Evolutionary conservation across 2,888 invertebrate genomes (phyloP).

Genomic region (Cryptophagus acutangulus): DNA sequence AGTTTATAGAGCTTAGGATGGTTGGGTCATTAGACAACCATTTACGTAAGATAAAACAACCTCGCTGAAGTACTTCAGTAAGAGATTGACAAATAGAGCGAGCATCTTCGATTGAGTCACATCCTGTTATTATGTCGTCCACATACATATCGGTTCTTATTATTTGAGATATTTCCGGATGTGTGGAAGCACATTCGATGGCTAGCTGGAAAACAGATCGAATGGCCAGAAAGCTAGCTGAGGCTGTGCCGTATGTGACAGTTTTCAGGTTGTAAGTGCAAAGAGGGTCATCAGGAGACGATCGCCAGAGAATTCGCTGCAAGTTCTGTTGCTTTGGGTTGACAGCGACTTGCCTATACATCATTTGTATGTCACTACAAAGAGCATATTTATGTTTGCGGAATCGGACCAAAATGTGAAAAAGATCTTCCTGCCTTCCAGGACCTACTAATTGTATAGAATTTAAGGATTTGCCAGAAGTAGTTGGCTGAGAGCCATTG

Average conservation of each 20-base stretch:
- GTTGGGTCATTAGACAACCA: not conserved
- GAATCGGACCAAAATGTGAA: not conserved
- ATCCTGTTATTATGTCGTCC: not conserved
- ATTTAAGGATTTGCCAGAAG: not conserved
- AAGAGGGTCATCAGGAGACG: not conserved
- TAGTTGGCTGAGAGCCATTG: not conserved
- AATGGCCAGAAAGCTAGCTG: slow-evolving; percentile 2
- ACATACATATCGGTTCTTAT: slow-evolving; percentile 1
- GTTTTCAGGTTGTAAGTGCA: slow-evolving; percentile 9
- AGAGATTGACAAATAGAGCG: not conserved
- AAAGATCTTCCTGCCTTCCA: not conserved
- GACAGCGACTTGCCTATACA: slow-evolving; percentile 1
- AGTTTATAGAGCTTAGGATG: not conserved
- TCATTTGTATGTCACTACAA: slow-evolving; percentile 2
- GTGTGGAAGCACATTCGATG: not conserved
- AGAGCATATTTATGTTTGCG: slow-evolving; percentile 1
- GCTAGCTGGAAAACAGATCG: slow-evolving; percentile 3
- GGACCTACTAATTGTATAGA: not conserved
- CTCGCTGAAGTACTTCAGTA: not conserved
- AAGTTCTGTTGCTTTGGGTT: not conserved
- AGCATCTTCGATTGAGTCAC: slow-evolving; percentile 1
- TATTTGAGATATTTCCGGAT: not conserved
- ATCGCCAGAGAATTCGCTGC: slow-evolving; percentile 2
- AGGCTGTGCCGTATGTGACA: slow-evolving; percentile 13
- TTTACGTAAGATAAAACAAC: not conserved